Percentiles rank a stretch among this genome's conserved stretches.
Conservation (phyloP, 2,113 vertebrate genomes). For the Cariama cristata region DNA sequence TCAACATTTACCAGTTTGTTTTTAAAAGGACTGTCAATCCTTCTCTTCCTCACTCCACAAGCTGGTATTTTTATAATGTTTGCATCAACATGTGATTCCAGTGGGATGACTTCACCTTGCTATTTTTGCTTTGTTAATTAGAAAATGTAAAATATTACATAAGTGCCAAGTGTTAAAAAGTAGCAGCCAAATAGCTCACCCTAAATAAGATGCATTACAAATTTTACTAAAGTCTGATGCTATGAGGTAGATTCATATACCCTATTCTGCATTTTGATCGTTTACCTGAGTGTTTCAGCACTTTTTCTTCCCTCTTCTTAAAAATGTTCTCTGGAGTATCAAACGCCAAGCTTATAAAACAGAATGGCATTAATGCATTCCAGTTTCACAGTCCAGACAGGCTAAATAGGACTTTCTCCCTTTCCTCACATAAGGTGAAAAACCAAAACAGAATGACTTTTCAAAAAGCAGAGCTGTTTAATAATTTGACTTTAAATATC, state of each 20-base stretch:
- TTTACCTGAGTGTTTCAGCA: not conserved
- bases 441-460: not conserved
- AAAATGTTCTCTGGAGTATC: not conserved
- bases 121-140: slow-evolving; percentile 61
- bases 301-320: not conserved
- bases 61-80: slow-evolving; percentile 46
- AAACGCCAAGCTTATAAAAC: not conserved
- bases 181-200: not conserved
- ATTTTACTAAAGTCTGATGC: not conserved
- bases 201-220: not conserved
- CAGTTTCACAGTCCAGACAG: not conserved
- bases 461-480: not conserved
- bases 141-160: slow-evolving; percentile 44
- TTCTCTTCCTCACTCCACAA: not conserved
- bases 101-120: slow-evolving; percentile 44
- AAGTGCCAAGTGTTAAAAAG: slow-evolving; percentile 39
- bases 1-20: slow-evolving; percentile 30
- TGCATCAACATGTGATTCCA: slow-evolving; percentile 43
- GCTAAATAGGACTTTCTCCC: not conserved
- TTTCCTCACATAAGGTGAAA: not conserved
- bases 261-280: not conserved
- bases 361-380: not conserved
- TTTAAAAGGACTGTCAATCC: slow-evolving; percentile 32
- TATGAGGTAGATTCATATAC: not conserved
- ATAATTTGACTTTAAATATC: not conserved